A percentile compares a stretch with the other conserved stretches of the same genome.
Conservation (phyloP, 1,140 invertebrate genomes). For the Sarcophaga bullata region DNA sequence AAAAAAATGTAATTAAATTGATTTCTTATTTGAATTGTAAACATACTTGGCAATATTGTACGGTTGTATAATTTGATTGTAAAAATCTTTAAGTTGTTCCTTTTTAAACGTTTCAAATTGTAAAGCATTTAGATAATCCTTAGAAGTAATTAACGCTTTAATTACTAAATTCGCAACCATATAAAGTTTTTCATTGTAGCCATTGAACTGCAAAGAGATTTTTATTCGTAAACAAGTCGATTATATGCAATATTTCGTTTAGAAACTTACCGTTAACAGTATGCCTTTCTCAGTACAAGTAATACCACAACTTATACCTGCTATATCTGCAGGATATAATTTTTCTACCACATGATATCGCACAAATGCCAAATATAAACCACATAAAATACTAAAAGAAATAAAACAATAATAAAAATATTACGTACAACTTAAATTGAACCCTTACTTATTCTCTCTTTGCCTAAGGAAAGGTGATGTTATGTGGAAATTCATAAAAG, state of each 20-base stretch:
- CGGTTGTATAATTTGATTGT: slow-evolving; percentile 79
- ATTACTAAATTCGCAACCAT: slow-evolving; percentile 74
- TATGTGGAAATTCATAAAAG: slow-evolving; percentile 78
- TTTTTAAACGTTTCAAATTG: slow-evolving; percentile 77
- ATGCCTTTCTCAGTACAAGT: slow-evolving; percentile 74
- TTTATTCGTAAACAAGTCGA: background rate
- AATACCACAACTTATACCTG: slow-evolving; percentile 75
- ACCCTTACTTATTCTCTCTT: slow-evolving; percentile 73
- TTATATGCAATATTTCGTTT: background rate
- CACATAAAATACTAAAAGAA: slow-evolving; percentile 69
- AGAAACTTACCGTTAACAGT: slow-evolving; percentile 71
- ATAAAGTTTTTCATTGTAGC: slow-evolving; percentile 67
- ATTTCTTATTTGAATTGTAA: background rate
- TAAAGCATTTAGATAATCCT: slow-evolving; percentile 67
- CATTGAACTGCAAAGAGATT: slow-evolving; percentile 66
- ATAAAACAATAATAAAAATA: slow-evolving; percentile 47
- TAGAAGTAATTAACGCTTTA: slow-evolving; percentile 70
- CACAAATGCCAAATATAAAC: slow-evolving; percentile 72
- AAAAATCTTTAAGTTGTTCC: slow-evolving; percentile 73
- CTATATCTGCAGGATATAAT: slow-evolving; percentile 80
- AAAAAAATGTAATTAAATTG: background rate
- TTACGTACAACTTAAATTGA: background rate
- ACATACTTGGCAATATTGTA: slow-evolving; percentile 73
- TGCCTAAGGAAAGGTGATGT: slow-evolving; percentile 73
- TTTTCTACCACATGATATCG: slow-evolving; percentile 75